phyloP scores from a whole-genome alignment of 2,113 vertebrate species.

The Xyliphius kryptos region DNA sequence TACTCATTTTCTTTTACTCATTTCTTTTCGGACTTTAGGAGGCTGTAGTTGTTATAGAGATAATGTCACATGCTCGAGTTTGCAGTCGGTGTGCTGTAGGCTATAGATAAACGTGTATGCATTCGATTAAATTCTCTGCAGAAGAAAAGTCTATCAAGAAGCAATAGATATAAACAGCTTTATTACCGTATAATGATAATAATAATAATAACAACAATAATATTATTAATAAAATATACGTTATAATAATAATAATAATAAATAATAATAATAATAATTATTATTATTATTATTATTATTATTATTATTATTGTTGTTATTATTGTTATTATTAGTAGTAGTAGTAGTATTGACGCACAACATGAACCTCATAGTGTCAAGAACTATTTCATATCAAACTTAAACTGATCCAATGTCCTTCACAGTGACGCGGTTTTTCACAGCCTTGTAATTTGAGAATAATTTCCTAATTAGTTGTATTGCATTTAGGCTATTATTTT shows the following conservation, averaged over 20 bases:
- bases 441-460: slow-evolving; percentile 73
- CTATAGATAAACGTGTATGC: background rate
- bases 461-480: slow-evolving; percentile 85
- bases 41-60: slow-evolving; percentile 54
- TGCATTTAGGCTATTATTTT: slow-evolving; percentile 79
- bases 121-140: too few relatives aligned
- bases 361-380: background rate
- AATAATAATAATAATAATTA: too few relatives aligned
- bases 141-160: too few relatives aligned
- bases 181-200: too few relatives aligned
- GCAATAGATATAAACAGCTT: too few relatives aligned
- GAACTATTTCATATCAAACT: slow-evolving; percentile 16
- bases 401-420: background rate
- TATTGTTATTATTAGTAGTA: too few relatives aligned
- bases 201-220: too few relatives aligned
- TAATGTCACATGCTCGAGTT: slow-evolving; percentile 75
- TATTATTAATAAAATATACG: too few relatives aligned
- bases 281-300: too few relatives aligned
- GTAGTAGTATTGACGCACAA: too few relatives aligned
- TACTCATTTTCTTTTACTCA: slow-evolving; percentile 52
- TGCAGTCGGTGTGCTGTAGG: slow-evolving; percentile 38
- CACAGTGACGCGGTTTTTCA: slow-evolving; percentile 51
- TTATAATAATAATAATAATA: too few relatives aligned
- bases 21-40: slow-evolving; percentile 20
- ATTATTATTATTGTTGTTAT: too few relatives aligned